phyloP scores from a whole-genome alignment of 2,797 vertebrate species.

The Aulostomus chinensis region DNA sequence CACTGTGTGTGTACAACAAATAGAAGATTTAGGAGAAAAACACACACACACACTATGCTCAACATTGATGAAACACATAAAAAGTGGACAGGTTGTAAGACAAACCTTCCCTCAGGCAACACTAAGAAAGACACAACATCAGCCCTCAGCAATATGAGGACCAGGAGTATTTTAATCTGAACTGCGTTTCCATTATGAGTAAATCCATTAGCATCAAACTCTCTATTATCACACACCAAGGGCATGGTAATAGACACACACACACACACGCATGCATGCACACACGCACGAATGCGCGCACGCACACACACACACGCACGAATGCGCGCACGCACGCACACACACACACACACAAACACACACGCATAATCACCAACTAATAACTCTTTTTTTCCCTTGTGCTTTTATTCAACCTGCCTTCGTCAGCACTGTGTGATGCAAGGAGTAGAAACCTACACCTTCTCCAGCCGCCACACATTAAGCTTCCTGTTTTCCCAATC shows the following conservation, averaged over 20 bases:
- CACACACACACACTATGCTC: conserved; percentile 12
- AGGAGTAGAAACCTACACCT: conserved; percentile 57
- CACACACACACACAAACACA: background rate
- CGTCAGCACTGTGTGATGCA: conserved; percentile 65
- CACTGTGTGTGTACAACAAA: conserved; percentile 29
- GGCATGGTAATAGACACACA: conserved; percentile 33
- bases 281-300: conserved; percentile 21
- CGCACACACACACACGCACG: conserved; percentile 8
- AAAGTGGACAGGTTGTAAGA: conserved; percentile 36
- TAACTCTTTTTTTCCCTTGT: conserved; percentile 26
- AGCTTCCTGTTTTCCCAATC: conserved; percentile 38
- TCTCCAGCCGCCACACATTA: conserved; percentile 22
- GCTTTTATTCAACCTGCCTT: conserved; percentile 40
- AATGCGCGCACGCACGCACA: conserved; percentile 11
- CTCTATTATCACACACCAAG: conserved; percentile 19
- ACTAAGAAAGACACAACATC: conserved; percentile 46
- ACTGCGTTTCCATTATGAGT: conserved; percentile 40
- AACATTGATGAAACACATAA: conserved; percentile 35
- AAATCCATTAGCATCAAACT: conserved; percentile 37
- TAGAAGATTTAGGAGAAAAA: conserved; percentile 14
- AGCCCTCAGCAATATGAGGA: conserved; percentile 32
- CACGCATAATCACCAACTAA: conserved; percentile 31
- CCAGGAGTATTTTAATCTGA: conserved; percentile 49
- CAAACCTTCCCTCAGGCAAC: conserved; percentile 40
- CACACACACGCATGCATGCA: conserved; percentile 7